phyloP scores from a whole-genome alignment of 1,140 invertebrate species.

The Magallana ariakensis region DNA sequence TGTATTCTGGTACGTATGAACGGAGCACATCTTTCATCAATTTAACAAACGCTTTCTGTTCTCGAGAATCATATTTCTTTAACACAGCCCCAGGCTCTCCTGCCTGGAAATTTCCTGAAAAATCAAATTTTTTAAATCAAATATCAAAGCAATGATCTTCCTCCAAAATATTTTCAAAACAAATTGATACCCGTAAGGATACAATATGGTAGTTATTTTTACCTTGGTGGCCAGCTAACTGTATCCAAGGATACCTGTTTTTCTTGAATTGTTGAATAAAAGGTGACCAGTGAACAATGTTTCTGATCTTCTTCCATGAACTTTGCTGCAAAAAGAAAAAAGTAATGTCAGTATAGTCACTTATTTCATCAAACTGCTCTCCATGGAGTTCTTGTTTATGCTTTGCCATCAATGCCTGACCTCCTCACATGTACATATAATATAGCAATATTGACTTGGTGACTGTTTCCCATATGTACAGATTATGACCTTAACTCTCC shows the following conservation, averaged over 20 bases:
- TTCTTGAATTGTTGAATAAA: conserved; percentile 98
- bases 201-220: not conserved
- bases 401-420: too few relatives aligned
- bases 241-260: conserved; percentile 96
- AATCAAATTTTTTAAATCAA: conserved; percentile 14
- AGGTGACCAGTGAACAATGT: conserved; percentile 96
- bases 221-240: conserved; percentile 85
- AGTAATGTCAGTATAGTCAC: not conserved
- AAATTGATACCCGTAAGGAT: too few relatives aligned
- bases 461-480: too few relatives aligned
- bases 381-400: too few relatives aligned
- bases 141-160: too few relatives aligned
- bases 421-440: too few relatives aligned
- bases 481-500: too few relatives aligned
- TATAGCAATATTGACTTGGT: too few relatives aligned
- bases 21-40: conserved; percentile 92
- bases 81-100: conserved; percentile 95
- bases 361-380: too few relatives aligned
- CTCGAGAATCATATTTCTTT: conserved; percentile 94
- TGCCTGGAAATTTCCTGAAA: conserved; percentile 92
- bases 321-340: conserved; percentile 86
- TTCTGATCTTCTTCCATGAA: conserved; percentile 94
- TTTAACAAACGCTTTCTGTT: conserved; percentile 90
- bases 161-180: too few relatives aligned
- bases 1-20: conserved; percentile 94